Evolutionary conservation across 2,888 invertebrate species (phyloP).

Genomic region (Apotomis turbidana): DNA sequence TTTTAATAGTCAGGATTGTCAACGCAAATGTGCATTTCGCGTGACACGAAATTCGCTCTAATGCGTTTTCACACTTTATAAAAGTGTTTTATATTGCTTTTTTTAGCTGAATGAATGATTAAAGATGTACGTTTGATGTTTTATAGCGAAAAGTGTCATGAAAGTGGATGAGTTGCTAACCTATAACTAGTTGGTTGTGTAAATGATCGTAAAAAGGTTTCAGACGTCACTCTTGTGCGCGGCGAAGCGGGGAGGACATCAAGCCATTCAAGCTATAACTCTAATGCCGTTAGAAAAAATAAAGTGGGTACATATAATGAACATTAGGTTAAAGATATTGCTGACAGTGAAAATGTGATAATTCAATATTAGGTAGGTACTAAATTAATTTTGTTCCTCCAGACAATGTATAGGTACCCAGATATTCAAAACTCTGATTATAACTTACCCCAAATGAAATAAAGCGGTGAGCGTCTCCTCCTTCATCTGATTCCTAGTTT

Average conservation of each 20-base stretch:
- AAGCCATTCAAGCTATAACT: not conserved
- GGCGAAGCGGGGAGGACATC: slow-evolving; percentile 2
- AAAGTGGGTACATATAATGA: not conserved
- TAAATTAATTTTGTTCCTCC: no score
- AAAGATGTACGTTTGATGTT: slow-evolving; percentile 1
- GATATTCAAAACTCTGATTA: no score
- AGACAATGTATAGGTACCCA: no score
- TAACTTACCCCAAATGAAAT: no score
- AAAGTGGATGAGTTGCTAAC: not conserved
- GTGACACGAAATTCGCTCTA: slow-evolving; percentile 30
- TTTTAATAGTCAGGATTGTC: slow-evolving; percentile 40
- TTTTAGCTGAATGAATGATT: not conserved
- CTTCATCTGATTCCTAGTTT: no score
- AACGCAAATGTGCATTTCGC: slow-evolving; percentile 39
- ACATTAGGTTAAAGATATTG: not conserved
- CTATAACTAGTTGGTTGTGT: not conserved
- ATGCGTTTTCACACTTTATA: slow-evolving; percentile 38
- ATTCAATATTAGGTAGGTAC: no score
- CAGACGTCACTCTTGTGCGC: not conserved
- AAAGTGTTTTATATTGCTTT: slow-evolving; percentile 13
- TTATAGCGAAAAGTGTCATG: slow-evolving; percentile 4
- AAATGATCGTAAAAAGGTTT: slow-evolving; percentile 10
- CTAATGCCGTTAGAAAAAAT: slow-evolving; percentile 3
- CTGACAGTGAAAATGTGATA: no score
- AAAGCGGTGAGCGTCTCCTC: no score